Evolutionary conservation across 2,888 invertebrate species (phyloP).

Genomic region (Ypsolopha sequella): DNA sequence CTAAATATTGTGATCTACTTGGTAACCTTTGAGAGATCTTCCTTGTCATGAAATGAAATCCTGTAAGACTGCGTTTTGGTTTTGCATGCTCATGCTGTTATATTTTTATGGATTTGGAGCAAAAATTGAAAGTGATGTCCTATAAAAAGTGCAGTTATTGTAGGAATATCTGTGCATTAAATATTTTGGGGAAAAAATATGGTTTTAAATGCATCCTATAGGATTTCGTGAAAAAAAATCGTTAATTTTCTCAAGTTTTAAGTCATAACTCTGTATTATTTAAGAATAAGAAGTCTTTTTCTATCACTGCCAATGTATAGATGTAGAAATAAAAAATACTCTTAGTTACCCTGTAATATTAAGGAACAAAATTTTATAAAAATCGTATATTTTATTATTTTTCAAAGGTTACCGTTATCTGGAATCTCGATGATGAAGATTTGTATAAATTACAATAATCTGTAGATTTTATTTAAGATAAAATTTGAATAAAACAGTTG

Average conservation of each 20-base stretch:
- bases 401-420: conserved; percentile 36
- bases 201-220: not conserved
- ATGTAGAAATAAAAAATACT: conserved; percentile 22
- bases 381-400: conserved; percentile 13
- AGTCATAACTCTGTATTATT: conserved; percentile 6
- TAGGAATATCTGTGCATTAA: too few species aligned
- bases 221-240: conserved; percentile 9
- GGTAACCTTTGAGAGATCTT: conserved; percentile 38
- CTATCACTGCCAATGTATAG: conserved; percentile 30
- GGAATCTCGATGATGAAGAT: conserved; percentile 2
- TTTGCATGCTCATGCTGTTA: too few species aligned
- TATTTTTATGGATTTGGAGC: too few species aligned
- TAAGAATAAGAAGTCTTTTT: conserved; percentile 1
- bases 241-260: conserved; percentile 6
- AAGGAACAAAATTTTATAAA: conserved; percentile 15
- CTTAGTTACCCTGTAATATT: conserved; percentile 37
- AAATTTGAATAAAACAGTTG: too few species aligned
- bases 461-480: not conserved
- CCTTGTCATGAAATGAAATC: conserved; percentile 23
- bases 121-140: too few species aligned
- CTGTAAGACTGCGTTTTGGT: not conserved
- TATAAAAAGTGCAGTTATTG: too few species aligned
- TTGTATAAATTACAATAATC: not conserved
- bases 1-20: conserved; percentile 18
- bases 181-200: too few species aligned